Evolutionary conservation across 2,888 invertebrate species (phyloP).

Genomic region (Brachypterus glaber): DNA sequence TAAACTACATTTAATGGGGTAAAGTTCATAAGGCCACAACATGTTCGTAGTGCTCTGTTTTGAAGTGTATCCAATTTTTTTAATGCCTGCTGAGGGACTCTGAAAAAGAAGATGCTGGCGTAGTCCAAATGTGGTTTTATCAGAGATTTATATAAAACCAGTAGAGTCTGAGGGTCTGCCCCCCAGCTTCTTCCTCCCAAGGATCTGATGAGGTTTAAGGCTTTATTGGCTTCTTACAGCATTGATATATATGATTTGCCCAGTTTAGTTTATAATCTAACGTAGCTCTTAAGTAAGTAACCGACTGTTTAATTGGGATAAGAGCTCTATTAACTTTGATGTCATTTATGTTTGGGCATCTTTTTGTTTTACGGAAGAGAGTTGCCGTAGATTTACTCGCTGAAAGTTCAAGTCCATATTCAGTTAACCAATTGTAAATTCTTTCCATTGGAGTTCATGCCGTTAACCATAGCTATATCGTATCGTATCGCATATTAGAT

Average conservation of each 20-base stretch:
- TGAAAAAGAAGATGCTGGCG: slow-evolving; percentile 1
- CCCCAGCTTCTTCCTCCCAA: slow-evolving; percentile 9
- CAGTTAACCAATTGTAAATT: slow-evolving; percentile 7
- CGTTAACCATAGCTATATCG: no score
- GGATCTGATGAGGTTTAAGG: slow-evolving; percentile 11
- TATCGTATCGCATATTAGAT: slow-evolving; percentile 13
- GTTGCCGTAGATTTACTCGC: slow-evolving; percentile 8
- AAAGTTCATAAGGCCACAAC: slow-evolving; percentile 6
- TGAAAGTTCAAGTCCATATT: slow-evolving; percentile 6
- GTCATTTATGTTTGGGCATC: no score
- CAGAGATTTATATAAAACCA: slow-evolving; percentile 7
- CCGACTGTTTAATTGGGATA: slow-evolving; percentile 5
- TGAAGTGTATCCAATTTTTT: slow-evolving; percentile 6
- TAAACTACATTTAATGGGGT: slow-evolving; percentile 7
- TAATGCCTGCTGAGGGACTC: neutral
- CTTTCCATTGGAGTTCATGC: slow-evolving; percentile 9
- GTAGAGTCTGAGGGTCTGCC: slow-evolving; percentile 8
- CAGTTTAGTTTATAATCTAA: slow-evolving; percentile 4
- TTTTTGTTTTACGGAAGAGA: slow-evolving; percentile 10
- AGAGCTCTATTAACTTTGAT: neutral
- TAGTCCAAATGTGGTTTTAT: no score
- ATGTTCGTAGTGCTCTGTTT: slow-evolving; percentile 2
- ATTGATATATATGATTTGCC: slow-evolving; percentile 1
- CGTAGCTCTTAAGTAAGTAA: slow-evolving; percentile 10
- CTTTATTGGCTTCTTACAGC: slow-evolving; percentile 5